Conservation (phyloP, 2,797 vertebrate genomes). For the Rhinella marina region DNA sequence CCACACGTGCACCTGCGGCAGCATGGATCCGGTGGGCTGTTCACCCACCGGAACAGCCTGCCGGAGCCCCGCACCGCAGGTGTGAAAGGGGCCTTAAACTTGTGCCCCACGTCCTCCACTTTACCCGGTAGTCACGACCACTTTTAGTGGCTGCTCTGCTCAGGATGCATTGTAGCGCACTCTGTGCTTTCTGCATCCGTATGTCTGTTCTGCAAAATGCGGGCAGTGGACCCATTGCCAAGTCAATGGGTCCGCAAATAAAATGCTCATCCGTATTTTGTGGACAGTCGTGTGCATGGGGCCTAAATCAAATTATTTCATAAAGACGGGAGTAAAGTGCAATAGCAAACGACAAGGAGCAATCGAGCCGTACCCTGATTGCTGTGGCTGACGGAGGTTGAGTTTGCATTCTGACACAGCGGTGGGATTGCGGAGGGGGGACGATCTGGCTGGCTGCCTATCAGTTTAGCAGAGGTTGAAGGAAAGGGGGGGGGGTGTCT, state of each 20-base stretch:
- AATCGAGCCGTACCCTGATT: not conserved
- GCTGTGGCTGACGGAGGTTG: slow-evolving; percentile 22
- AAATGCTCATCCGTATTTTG: no score
- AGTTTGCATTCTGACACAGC: slow-evolving; percentile 38
- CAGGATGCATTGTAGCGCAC: not conserved
- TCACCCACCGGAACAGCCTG: no score
- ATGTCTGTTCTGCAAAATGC: no score
- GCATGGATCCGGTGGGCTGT: no score
- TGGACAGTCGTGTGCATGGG: not conserved
- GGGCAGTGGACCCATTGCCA: no score
- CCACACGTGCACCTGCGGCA: no score
- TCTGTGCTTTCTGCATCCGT: no score
- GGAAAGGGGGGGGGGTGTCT: not conserved
- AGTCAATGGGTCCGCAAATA: no score
- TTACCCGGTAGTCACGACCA: not conserved
- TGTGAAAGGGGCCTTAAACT: no score
- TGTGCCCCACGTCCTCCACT: not conserved
- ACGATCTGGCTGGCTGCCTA: slow-evolving; percentile 51
- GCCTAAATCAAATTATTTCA: not conserved
- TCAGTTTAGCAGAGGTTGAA: slow-evolving; percentile 39
- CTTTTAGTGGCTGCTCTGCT: not conserved
- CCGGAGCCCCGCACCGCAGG: no score
- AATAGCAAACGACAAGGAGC: not conserved
- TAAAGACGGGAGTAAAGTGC: not conserved
- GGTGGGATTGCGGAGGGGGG: slow-evolving; percentile 33